These are phyloP conservation scores for Limnephilus rhombicus DNA, from an alignment of 2,888 invertebrate genomes.

Conservation along the genomic window DNA sequence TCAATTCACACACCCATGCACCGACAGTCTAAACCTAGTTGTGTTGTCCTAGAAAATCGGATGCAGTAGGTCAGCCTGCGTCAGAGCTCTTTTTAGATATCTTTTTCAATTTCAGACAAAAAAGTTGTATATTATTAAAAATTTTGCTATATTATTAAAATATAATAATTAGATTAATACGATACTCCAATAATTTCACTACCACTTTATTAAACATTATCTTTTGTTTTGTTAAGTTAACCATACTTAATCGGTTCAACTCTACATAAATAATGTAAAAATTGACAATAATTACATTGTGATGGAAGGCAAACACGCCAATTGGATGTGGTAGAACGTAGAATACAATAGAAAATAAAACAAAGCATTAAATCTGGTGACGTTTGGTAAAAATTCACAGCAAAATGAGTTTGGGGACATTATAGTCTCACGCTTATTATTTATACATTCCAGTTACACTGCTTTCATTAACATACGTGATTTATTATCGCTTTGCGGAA, in stretches of 20 bases:
- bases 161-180: neutral
- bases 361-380: neutral
- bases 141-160: neutral
- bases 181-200: neutral
- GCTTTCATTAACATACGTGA: slow-evolving; percentile 38
- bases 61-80: no score
- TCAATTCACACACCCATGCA: no score
- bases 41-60: no score
- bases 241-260: neutral
- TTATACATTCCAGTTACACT: slow-evolving; percentile 38
- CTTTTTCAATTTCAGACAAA: no score
- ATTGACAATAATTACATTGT: neutral
- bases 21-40: no score
- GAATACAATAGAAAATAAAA: neutral
- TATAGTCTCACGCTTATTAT: slow-evolving; percentile 17
- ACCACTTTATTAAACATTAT: neutral
- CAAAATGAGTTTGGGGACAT: neutral
- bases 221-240: neutral
- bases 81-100: no score
- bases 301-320: neutral
- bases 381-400: neutral
- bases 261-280: neutral
- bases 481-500: slow-evolving; percentile 34
- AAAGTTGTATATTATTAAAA: no score
- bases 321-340: neutral